Evolutionary conservation across 2,113 vertebrate genomes (phyloP).

Genomic region (Heteronetta atricapilla): DNA sequence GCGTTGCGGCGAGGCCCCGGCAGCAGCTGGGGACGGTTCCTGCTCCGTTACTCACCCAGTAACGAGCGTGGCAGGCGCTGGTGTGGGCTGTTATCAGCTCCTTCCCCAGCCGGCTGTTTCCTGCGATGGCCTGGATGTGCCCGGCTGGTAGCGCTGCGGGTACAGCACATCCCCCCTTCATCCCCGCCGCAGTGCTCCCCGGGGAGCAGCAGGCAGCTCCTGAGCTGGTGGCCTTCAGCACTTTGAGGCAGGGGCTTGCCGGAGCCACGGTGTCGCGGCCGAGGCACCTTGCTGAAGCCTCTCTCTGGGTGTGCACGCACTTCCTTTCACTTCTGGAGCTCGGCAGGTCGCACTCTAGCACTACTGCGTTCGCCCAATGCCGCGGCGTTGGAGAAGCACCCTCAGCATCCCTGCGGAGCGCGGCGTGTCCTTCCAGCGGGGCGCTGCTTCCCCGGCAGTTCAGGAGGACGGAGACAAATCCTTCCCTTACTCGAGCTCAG

Average conservation of each 20-base stretch:
- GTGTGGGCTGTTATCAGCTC: neutral
- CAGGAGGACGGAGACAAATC: neutral
- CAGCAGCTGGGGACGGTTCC: neutral
- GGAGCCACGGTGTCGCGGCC: neutral
- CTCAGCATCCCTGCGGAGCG: neutral
- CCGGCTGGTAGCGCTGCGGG: neutral
- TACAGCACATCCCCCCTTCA: neutral
- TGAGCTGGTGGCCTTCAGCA: neutral
- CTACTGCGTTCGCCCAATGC: neutral
- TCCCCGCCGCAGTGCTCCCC: accelerated
- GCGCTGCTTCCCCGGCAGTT: neutral
- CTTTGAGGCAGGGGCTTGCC: neutral
- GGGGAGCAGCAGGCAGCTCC: neutral
- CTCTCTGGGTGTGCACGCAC: neutral
- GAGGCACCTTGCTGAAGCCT: neutral
- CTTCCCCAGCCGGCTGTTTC: neutral
- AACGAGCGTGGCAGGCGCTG: neutral
- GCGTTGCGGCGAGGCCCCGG: accelerated
- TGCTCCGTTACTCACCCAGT: neutral
- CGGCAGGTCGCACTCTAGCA: accelerated
- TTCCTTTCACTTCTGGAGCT: neutral
- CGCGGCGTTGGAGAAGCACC: neutral
- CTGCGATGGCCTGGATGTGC: neutral
- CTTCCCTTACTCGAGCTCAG: neutral
- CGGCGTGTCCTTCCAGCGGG: neutral